These are phyloP conservation scores for Philopedon plagiatum DNA, from an alignment of 2,888 invertebrate species.

Conservation along the genomic window DNA sequence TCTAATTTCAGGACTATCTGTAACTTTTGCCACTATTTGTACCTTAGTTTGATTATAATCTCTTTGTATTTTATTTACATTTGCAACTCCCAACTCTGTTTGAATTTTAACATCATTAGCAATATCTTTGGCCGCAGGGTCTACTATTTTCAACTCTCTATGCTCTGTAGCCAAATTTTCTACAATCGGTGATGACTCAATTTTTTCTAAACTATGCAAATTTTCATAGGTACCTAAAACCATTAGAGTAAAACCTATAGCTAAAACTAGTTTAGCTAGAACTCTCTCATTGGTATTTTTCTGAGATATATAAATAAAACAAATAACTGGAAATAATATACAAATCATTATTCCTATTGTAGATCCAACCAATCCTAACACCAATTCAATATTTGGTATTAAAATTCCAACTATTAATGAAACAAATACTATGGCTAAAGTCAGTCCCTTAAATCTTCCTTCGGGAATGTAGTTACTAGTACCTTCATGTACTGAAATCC, in stretches of 20 bases:
- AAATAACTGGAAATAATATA: slow-evolving; percentile 91
- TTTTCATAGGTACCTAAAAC: slow-evolving; percentile 93
- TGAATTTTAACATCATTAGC: slow-evolving; percentile 3
- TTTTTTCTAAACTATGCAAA: slow-evolving; percentile 74
- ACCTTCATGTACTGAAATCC: slow-evolving; percentile 77
- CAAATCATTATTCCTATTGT: slow-evolving; percentile 96
- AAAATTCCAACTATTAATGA: slow-evolving; percentile 87
- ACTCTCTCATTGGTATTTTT: slow-evolving; percentile 88
- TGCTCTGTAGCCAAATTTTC: slow-evolving; percentile 18
- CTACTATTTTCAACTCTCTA: slow-evolving; percentile 17
- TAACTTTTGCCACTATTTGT: slow-evolving; percentile 23
- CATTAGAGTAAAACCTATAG: slow-evolving; percentile 89
- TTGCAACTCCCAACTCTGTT: neutral
- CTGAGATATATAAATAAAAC: slow-evolving; percentile 87
- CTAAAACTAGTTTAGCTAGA: slow-evolving; percentile 85
- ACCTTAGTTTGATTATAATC: slow-evolving; percentile 2
- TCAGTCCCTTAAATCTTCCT: slow-evolving; percentile 85
- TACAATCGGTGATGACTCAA: slow-evolving; percentile 68
- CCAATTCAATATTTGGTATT: slow-evolving; percentile 94
- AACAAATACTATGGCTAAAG: slow-evolving; percentile 81
- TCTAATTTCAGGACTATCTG: slow-evolving; percentile 63
- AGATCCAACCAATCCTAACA: slow-evolving; percentile 94
- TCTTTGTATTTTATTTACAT: neutral
- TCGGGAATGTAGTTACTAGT: slow-evolving; percentile 84
- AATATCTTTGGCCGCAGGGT: slow-evolving; percentile 16